Evolutionary conservation across 2,113 vertebrate species (phyloP).

Genomic region (Actenoides lindsayi): DNA sequence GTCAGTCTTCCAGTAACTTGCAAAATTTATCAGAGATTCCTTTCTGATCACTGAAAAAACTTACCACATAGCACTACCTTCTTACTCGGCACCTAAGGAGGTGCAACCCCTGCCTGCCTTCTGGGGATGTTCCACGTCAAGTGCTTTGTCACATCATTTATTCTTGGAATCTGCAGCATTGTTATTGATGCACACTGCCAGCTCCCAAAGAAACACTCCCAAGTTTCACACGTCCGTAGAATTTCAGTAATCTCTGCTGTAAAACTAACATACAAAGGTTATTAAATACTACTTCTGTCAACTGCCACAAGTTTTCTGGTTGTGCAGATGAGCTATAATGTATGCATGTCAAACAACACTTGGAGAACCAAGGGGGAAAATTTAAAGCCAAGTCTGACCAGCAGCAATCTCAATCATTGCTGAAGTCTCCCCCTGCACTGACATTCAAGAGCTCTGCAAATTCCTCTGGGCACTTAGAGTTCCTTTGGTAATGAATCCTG

Average conservation of each 20-base stretch:
- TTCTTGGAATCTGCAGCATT: not conserved
- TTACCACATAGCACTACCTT: not conserved
- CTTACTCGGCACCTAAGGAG: not conserved
- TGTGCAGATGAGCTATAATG: not conserved
- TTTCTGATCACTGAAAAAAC: not conserved
- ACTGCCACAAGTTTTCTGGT: not conserved
- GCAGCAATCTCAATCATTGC: not conserved
- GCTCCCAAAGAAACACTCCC: not conserved
- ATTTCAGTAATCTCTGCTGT: not conserved
- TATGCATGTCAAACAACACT: not conserved
- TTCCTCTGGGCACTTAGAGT: not conserved
- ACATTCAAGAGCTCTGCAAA: not conserved
- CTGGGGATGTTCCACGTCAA: not conserved
- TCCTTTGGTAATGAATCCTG: not conserved
- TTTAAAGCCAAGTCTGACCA: not conserved
- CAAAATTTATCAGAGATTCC: not conserved
- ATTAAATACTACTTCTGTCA: not conserved
- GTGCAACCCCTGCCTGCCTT: not conserved
- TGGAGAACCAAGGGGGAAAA: not conserved
- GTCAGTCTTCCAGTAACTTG: not conserved
- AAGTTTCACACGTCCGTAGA: rapidly evolving
- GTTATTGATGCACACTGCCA: not conserved
- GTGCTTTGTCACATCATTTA: not conserved
- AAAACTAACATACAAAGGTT: not conserved
- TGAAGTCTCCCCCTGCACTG: not conserved